Evolutionary conservation across 1,140 invertebrate genomes (phyloP).

Genomic region (Drosophila murphyi): DNA sequence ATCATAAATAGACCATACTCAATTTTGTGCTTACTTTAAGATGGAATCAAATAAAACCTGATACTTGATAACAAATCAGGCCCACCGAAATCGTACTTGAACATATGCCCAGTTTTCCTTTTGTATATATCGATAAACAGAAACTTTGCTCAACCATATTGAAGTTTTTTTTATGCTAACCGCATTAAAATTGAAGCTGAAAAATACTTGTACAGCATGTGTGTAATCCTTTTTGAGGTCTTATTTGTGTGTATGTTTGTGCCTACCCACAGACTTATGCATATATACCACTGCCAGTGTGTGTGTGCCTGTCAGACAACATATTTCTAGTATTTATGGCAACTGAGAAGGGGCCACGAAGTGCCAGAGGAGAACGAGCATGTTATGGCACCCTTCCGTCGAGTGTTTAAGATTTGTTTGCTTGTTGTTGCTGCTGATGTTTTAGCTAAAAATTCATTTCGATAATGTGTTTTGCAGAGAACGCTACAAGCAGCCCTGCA

Average conservation of each 20-base stretch:
- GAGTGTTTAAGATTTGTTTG: conserved; percentile 45
- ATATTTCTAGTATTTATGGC: conserved; percentile 50
- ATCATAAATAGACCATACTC: too few species aligned
- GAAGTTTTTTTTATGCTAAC: conserved; percentile 22
- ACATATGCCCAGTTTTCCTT: too few species aligned
- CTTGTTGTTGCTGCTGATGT: conserved; percentile 42
- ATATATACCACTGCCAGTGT: not conserved
- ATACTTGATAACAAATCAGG: too few species aligned
- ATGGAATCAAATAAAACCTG: too few species aligned
- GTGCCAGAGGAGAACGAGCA: not conserved
- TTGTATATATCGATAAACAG: too few species aligned
- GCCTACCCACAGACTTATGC: not conserved
- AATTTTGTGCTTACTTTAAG: too few species aligned
- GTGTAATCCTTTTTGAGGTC: conserved; percentile 26
- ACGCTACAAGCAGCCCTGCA: conserved; percentile 15
- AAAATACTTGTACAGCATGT: conserved; percentile 16
- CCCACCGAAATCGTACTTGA: too few species aligned
- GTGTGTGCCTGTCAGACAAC: conserved; percentile 41
- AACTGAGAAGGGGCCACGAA: not conserved
- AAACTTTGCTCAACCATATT: not conserved
- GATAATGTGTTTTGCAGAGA: conserved; percentile 46
- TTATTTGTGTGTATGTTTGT: not conserved
- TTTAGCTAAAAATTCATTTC: conserved; percentile 52
- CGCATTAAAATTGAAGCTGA: conserved; percentile 39
- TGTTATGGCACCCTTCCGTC: not conserved